Conservation (phyloP, 2,797 vertebrate genomes). For the Carcharodon carcharias region DNA sequence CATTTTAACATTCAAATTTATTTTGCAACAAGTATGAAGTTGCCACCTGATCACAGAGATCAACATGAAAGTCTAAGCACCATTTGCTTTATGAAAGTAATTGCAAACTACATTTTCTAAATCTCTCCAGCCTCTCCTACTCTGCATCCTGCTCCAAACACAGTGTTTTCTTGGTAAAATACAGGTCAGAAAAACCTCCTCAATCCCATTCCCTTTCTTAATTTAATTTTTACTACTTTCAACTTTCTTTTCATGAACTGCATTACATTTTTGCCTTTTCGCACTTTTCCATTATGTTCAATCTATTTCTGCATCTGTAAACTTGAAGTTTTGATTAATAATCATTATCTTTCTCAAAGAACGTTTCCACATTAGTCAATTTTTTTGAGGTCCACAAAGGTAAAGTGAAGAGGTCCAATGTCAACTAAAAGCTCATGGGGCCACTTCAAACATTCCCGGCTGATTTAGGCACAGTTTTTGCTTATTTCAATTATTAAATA, state of each 20-base stretch:
- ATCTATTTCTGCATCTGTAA: background rate
- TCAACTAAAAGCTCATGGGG: background rate
- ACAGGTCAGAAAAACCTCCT: background rate
- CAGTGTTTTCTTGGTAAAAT: background rate
- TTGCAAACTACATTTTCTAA: background rate
- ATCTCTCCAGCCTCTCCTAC: background rate
- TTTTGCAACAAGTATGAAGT: background rate
- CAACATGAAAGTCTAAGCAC: background rate
- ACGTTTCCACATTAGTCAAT: background rate
- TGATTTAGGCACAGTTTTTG: background rate
- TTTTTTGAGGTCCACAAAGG: background rate
- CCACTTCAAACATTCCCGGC: too few relatives aligned
- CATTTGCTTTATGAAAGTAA: background rate
- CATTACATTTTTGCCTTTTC: background rate
- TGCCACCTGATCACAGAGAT: background rate
- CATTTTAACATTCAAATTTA: background rate
- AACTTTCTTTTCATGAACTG: background rate
- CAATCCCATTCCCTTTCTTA: background rate
- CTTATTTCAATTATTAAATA: background rate
- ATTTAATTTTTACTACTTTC: background rate
- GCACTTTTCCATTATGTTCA: background rate
- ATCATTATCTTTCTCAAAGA: background rate
- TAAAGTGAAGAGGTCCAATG: background rate
- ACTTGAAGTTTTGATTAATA: background rate
- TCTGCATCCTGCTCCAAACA: background rate